Conservation (phyloP, 2,888 invertebrate species). For the Idaea biselata region DNA sequence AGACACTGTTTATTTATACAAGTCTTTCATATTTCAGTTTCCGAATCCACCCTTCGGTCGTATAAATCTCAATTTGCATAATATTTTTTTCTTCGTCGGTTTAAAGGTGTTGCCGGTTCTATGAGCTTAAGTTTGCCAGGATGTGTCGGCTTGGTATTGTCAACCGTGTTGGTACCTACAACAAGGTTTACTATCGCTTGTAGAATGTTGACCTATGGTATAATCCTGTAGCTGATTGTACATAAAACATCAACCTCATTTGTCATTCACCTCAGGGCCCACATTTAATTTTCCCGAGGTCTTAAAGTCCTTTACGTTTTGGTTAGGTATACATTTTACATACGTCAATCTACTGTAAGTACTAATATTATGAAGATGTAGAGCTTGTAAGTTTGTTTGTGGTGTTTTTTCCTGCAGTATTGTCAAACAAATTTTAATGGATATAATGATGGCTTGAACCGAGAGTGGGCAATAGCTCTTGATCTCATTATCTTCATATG, state of each 20-base stretch:
- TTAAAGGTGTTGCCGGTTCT: constrained; percentile 41
- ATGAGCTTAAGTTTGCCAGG: constrained; percentile 25
- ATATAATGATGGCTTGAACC: background rate
- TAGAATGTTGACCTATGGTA: constrained; percentile 22
- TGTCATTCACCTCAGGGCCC: constrained; percentile 49
- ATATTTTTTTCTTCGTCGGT: constrained; percentile 47
- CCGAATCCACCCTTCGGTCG: constrained; percentile 37
- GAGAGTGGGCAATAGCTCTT: background rate
- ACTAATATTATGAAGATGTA: background rate
- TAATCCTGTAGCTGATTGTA: constrained; percentile 32
- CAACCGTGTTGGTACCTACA: constrained; percentile 12
- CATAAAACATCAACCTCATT: constrained; percentile 44
- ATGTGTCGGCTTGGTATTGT: constrained; percentile 15
- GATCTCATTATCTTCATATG: too few species aligned
- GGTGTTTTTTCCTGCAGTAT: background rate
- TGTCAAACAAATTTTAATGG: background rate
- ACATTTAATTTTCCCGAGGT: constrained; percentile 50
- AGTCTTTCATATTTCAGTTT: constrained; percentile 43
- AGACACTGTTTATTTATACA: constrained; percentile 36
- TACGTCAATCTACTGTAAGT: constrained; percentile 11
- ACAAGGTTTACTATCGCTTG: constrained; percentile 18
- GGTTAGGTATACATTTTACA: constrained; percentile 20
- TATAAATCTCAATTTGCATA: constrained; percentile 59
- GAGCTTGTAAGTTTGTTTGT: background rate
- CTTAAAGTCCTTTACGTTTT: constrained; percentile 33